These are phyloP conservation scores for Poeciliopsis occidentalis DNA, from an alignment of 2,113 vertebrate genomes.

Conservation along the genomic window DNA sequence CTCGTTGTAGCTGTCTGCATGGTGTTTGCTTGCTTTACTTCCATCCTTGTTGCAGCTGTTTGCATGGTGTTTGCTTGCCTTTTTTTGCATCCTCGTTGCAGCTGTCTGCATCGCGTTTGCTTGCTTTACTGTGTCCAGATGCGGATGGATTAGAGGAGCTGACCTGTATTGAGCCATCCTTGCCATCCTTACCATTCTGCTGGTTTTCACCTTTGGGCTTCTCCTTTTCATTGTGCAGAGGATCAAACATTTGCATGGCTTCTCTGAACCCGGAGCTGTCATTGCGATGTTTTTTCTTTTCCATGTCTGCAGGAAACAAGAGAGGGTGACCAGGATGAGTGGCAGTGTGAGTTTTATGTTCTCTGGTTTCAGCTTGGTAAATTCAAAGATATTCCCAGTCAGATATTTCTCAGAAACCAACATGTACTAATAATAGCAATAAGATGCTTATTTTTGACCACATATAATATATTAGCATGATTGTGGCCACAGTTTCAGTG, in stretches of 20 bases:
- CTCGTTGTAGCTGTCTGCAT: rapidly evolving
- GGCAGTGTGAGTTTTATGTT: too few species aligned
- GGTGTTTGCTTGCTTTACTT: rapidly evolving
- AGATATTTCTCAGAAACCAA: too few species aligned
- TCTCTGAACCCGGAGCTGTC: slow-evolving; percentile 27
- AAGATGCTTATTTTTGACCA: too few species aligned
- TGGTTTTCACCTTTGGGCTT: not conserved
- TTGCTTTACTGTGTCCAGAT: not conserved
- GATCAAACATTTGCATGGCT: not conserved
- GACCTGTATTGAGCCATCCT: rapidly evolving
- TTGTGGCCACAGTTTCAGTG: too few species aligned
- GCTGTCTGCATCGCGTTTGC: not conserved
- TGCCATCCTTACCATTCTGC: not conserved
- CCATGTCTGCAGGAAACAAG: slow-evolving; percentile 28
- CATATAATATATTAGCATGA: too few species aligned
- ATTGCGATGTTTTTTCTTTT: rapidly evolving
- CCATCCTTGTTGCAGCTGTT: rapidly evolving
- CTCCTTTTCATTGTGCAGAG: rapidly evolving
- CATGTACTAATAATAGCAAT: too few species aligned
- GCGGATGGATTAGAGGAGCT: not conserved
- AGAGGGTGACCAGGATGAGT: not conserved
- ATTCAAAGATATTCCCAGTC: too few species aligned
- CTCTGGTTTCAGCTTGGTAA: too few species aligned
- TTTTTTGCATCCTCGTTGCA: rapidly evolving
- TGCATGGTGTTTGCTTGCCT: rapidly evolving